Evolutionary conservation across 2,797 vertebrate species (phyloP), one percentile per base, ranked within the genome.

Genomic region (Aulostomus chinensis): DNA sequence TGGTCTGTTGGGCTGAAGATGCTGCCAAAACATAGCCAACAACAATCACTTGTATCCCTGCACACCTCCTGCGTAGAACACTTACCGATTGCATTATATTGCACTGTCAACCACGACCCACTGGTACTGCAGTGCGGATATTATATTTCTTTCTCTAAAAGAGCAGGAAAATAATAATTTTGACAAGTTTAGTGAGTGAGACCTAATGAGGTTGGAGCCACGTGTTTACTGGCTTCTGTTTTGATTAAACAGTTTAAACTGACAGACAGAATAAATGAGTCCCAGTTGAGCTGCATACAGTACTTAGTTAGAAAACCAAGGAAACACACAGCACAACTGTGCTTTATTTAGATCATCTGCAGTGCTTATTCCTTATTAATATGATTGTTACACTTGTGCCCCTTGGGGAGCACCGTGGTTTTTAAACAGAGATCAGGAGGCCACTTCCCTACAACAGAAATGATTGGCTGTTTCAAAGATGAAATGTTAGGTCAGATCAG

Each of bases 401-500:
- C 45, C 52, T 25, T 20, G 2, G 3, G 45, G 15, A 46, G 35
- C 52, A 17, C 14, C 0, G 1, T 50, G 5, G 74, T 76, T 25
- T 69, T 51, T 53, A 73, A 58, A 49, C 34, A 13, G 16, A 34
- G 31, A 69, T 63, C 36, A 30, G 62, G 51, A 33, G 47, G 12
- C 42, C 41, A 65, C 24, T 45, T 53, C 37, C n/a, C 25, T 26
- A 53, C 38, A 64, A 49, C 48, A 54, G 11, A 9, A 15, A 59
- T 53, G 34, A 72, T 63, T 42, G 45, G 24, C 56, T 50, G 13
- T 46, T 45, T 47, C 20, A 47, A 70, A 56, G 45, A 49, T 17
- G 35, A 60, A 64, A 69, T 50, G 35, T 58, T 26, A 76, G 68
- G 58, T 74, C 68, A 55, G 59, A 58, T 72, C 45, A 59, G 66